Evolutionary conservation across 2,113 vertebrate genomes (phyloP).

Genomic region (Eclectus roratus): DNA sequence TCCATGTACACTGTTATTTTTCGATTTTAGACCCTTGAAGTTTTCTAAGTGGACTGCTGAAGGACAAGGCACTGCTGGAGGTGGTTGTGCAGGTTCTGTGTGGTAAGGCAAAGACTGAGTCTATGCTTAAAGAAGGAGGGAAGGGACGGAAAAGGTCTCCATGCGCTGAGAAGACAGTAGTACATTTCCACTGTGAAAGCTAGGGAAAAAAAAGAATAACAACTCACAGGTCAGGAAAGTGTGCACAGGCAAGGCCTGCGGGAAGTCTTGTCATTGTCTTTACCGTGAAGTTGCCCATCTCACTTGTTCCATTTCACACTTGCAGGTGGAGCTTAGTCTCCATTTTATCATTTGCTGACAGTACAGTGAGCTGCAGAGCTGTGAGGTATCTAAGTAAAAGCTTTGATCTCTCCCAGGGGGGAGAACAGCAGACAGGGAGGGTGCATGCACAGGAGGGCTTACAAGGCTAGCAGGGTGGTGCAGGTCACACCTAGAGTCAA

Average conservation of each 20-base stretch:
- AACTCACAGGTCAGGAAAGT: background rate
- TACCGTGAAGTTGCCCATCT: background rate
- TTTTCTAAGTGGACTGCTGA: background rate
- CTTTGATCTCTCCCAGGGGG: background rate
- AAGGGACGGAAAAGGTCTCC: background rate
- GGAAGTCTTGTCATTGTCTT: background rate
- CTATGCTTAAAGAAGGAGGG: background rate
- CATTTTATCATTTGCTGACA: background rate
- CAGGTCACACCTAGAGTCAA: background rate
- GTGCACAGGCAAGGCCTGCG: background rate
- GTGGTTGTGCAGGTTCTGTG: background rate
- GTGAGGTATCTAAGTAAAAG: background rate
- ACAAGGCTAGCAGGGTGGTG: background rate
- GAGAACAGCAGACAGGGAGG: background rate
- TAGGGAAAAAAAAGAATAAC: background rate
- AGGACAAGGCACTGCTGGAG: background rate
- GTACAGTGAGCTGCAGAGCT: background rate
- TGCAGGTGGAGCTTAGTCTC: background rate
- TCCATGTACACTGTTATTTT: background rate
- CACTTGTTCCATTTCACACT: background rate
- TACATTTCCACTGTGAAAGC: background rate
- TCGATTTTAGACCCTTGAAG: background rate
- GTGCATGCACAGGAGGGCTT: accelerated
- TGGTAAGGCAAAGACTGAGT: background rate
- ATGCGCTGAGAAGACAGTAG: background rate